Evolutionary conservation across 1,140 invertebrate species (phyloP).

Genomic region (Brachionus rotundiformis): DNA sequence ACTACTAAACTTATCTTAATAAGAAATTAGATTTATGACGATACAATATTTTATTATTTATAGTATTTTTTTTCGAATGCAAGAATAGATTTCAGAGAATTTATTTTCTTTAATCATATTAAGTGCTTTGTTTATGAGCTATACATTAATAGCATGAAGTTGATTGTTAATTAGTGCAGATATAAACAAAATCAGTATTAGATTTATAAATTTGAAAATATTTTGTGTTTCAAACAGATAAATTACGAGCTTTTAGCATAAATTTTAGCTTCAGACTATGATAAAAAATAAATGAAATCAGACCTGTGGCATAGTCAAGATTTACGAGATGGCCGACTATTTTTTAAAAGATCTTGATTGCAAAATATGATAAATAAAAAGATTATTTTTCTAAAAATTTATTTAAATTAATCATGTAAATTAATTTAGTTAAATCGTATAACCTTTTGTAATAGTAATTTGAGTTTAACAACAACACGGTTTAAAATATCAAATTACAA

Average conservation of each 20-base stretch:
- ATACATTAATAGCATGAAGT: neutral
- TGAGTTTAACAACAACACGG: too few relatives aligned
- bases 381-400: too few relatives aligned
- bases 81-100: neutral
- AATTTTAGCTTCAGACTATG: neutral
- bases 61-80: neutral
- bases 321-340: neutral
- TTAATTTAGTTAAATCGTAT: too few relatives aligned
- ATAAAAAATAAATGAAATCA: neutral
- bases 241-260: neutral
- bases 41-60: neutral
- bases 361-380: too few relatives aligned
- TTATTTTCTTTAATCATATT: neutral
- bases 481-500: neutral
- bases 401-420: too few relatives aligned
- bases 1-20: neutral
- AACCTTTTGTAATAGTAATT: too few relatives aligned
- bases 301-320: neutral
- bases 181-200: neutral
- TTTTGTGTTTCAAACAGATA: neutral
- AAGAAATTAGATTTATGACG: neutral
- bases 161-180: neutral
- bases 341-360: too few relatives aligned
- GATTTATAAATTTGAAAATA: slow-evolving; percentile 1
- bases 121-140: neutral